A percentile compares a stretch with the other conserved stretches of the same genome.
These are phyloP conservation scores for Xanthia togata DNA, from an alignment of 2,888 invertebrate genomes.

Conservation along the genomic window DNA sequence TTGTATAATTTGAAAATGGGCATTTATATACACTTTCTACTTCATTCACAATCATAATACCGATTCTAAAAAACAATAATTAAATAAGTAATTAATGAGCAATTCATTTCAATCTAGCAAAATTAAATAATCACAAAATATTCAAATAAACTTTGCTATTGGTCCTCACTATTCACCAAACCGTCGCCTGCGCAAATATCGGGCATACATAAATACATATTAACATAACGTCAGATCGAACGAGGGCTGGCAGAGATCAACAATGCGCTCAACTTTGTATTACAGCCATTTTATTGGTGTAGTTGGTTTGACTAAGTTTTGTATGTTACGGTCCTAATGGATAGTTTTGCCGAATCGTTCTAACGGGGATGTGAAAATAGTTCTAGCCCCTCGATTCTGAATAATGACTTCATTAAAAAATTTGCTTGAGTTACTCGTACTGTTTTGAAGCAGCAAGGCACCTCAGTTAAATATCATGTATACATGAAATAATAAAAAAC, in stretches of 20 bases:
- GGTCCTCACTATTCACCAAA: slow-evolving; percentile 17
- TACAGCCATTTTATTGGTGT: slow-evolving; percentile 38
- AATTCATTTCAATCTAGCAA: slow-evolving; percentile 7
- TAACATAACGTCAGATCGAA: slow-evolving; percentile 74
- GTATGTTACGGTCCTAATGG: background rate
- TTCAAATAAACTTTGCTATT: background rate
- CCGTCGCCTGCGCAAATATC: slow-evolving; percentile 64
- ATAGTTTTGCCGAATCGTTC: background rate
- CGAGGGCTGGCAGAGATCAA: slow-evolving; percentile 63
- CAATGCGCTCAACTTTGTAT: slow-evolving; percentile 52
- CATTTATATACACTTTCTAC: background rate
- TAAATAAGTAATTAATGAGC: background rate
- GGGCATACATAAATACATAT: slow-evolving; percentile 61
- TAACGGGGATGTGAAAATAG: background rate
- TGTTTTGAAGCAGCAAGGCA: background rate
- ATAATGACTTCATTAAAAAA: background rate
- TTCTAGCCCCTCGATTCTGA: background rate
- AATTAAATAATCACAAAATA: background rate
- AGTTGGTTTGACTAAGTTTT: slow-evolving; percentile 51
- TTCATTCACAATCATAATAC: slow-evolving; percentile 27
- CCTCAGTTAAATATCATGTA: background rate
- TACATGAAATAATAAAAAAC: background rate
- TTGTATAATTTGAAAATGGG: background rate
- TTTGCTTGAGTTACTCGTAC: background rate
- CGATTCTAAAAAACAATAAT: slow-evolving; percentile 10